phyloP scores from a whole-genome alignment of 2,797 vertebrate species.

The Sebastes hubbsi region DNA sequence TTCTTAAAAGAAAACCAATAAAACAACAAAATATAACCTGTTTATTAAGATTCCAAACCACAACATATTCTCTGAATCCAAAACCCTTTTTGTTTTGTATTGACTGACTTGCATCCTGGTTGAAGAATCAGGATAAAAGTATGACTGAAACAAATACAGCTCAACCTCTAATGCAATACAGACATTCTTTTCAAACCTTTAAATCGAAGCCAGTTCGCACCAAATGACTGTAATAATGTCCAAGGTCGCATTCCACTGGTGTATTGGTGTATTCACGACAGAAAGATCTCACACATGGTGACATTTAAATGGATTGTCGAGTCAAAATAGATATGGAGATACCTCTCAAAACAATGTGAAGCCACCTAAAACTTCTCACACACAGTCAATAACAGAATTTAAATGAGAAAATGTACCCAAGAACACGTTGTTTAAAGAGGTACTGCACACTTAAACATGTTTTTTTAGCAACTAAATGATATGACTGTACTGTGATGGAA shows the following conservation, averaged over 20 bases:
- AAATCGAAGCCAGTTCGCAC: neutral
- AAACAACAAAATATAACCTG: neutral
- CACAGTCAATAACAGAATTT: neutral
- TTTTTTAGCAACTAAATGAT: neutral
- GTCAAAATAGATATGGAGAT: neutral
- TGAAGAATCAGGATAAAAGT: neutral
- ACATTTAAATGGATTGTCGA: neutral
- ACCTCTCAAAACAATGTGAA: neutral
- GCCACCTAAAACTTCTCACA: neutral
- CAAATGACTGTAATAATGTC: neutral
- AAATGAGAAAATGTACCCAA: neutral
- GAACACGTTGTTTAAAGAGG: neutral
- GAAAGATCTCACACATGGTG: neutral
- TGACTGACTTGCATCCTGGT: neutral
- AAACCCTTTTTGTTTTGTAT: neutral
- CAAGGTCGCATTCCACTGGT: neutral
- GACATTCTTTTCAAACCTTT: neutral
- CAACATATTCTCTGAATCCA: neutral
- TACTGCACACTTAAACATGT: neutral
- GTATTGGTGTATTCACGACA: neutral
- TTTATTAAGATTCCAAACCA: neutral
- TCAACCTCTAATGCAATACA: neutral
- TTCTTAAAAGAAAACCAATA: neutral
- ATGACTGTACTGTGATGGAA: no score
- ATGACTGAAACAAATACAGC: neutral